Conservation (phyloP, 2,888 invertebrate genomes). For the Scrobipalpa atriplicella region DNA sequence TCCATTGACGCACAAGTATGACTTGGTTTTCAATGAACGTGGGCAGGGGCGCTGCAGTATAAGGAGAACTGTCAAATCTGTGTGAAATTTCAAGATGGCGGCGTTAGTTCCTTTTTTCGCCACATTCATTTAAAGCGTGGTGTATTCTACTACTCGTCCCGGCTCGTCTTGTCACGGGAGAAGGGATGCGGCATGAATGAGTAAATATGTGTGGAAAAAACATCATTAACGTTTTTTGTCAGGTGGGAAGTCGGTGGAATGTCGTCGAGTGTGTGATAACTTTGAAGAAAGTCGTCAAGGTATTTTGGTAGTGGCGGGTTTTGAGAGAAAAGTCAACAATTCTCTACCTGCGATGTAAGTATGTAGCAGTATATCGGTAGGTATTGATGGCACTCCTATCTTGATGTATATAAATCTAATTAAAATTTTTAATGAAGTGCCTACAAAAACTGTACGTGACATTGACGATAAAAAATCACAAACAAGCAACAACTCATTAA, state of each 20-base stretch:
- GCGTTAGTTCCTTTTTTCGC: too few species aligned
- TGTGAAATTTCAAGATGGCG: too few species aligned
- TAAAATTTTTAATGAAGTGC: background rate
- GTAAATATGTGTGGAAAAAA: conserved; percentile 53
- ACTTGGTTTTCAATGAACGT: too few species aligned
- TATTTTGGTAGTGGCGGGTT: background rate
- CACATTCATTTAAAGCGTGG: too few species aligned
- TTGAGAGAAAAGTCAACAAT: background rate
- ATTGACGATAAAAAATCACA: background rate
- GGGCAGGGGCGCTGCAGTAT: too few species aligned
- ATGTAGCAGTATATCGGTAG: background rate
- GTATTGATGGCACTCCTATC: background rate
- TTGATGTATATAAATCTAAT: too few species aligned
- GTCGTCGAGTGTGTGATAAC: conserved; percentile 22
- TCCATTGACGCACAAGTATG: conserved; percentile 50
- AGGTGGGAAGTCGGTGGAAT: conserved; percentile 27
- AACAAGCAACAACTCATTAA: conserved; percentile 6
- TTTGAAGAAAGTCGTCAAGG: background rate
- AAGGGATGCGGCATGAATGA: conserved; percentile 66
- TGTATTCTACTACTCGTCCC: conserved; percentile 19
- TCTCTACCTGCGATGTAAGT: background rate
- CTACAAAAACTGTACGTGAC: background rate
- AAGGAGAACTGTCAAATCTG: too few species aligned
- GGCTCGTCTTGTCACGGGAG: conserved; percentile 54
- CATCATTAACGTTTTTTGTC: conserved; percentile 29